Conservation (phyloP, 2,797 vertebrate species). For the Argentina silus region DNA sequence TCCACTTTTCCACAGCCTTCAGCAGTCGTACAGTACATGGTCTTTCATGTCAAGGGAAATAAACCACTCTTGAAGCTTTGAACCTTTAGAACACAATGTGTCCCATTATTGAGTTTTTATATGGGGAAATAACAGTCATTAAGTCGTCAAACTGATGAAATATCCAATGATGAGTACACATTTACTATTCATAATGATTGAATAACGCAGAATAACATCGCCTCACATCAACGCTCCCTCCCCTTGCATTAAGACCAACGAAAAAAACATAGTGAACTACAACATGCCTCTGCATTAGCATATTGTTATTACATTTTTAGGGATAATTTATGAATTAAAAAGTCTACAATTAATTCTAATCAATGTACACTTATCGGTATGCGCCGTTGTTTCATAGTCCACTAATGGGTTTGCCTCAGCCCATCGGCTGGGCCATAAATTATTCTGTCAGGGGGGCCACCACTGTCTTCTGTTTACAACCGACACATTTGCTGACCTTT, state of each 20-base stretch:
- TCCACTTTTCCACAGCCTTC: conserved; percentile 7
- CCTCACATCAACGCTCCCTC: conserved; percentile 38
- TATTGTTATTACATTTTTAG: conserved; percentile 51
- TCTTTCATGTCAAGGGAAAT: conserved; percentile 14
- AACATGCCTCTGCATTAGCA: conserved; percentile 50
- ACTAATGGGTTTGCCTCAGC: conserved; percentile 47
- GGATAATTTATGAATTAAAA: conserved; percentile 59
- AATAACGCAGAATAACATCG: conserved; percentile 60
- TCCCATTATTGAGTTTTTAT: conserved; percentile 43
- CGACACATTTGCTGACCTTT: conserved; percentile 64
- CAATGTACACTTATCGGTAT: conserved; percentile 42
- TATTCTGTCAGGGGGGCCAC: conserved; percentile 33
- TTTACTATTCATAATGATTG: conserved; percentile 59
- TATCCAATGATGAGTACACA: neutral
- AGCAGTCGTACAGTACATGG: conserved; percentile 8
- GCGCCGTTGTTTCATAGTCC: conserved; percentile 31
- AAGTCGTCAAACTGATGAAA: conserved; percentile 47
- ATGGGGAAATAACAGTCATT: conserved; percentile 49
- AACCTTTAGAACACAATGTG: conserved; percentile 46
- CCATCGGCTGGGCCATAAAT: conserved; percentile 58
- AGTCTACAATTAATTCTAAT: conserved; percentile 60
- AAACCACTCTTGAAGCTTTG: conserved; percentile 25
- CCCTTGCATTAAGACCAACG: conserved; percentile 19
- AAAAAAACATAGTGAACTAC: conserved; percentile 57
- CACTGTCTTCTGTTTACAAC: conserved; percentile 57